Evolutionary conservation across 2,888 invertebrate species (phyloP), one percentile per base, ranked within the genome.

Genomic region (Luffia ferchaultella): DNA sequence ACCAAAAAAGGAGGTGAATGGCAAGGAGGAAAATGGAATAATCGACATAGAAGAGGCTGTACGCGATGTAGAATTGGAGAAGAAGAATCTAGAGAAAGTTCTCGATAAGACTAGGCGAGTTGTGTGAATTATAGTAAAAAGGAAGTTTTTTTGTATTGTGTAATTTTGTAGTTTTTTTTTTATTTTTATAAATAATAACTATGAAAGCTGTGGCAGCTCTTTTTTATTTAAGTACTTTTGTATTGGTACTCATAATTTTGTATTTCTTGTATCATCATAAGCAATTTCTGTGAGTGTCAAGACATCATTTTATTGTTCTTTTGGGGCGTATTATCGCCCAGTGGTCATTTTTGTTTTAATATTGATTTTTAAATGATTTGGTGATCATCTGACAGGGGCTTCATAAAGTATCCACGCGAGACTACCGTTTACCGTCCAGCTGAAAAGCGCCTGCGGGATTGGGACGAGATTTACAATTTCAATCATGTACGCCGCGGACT

Each of bases 381-480:
- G n/a, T 2, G 16, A 42, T 40, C 5, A 30, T 47, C 2, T 48
- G 2, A 43, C 72, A 91, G 93, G 59, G 98, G 98, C 53, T 99
- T 99, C 76, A 93, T 98, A 70, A 98, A 97, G 67, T 99, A 99
- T 85, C 91, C 93, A 51, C 89, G 98, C 51, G 96, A 98, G 69
- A 91, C 90, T 1, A 86, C 88, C 0, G 83, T 93, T 60, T 99
- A 99, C 82, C 90, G 98, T 1, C 88, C 93, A 41, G 92, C 93
- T 0, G 92, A 90, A 50, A 91, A 91, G 60, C 89, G 99, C 0
- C 76, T 94, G 59, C 90, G 94, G 55, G 98, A 99, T 76, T 99
- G 98, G 98, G 91, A 95, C 57, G 99, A 99, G 85, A 95, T 99
- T 57, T 98, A 96, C 80, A 93, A 96, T 70, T 91, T 90, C 64